Percentiles rank a stretch among this genome's conserved stretches.
phyloP scores from a whole-genome alignment of 2,888 invertebrate genomes.

The Orthonychiurus folsomi region DNA sequence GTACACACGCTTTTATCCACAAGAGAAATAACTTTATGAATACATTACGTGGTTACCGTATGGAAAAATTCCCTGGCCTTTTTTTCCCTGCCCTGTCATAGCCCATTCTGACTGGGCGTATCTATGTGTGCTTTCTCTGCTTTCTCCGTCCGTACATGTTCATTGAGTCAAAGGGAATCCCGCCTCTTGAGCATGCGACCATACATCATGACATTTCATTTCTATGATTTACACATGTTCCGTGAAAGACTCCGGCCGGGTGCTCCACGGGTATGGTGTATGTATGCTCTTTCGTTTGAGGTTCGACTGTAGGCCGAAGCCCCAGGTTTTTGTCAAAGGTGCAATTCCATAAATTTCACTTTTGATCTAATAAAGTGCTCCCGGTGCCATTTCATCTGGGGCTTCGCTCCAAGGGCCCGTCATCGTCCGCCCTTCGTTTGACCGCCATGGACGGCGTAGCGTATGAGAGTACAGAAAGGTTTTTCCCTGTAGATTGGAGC shows the following conservation, averaged over 20 bases:
- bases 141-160: not conserved
- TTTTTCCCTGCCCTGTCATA: no score
- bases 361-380: conserved; percentile 33
- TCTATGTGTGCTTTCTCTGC: not conserved
- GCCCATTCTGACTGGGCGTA: no score
- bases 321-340: conserved; percentile 25
- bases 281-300: not conserved
- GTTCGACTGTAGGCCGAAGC: no score
- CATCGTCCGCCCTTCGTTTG: no score
- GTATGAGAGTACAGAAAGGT: no score
- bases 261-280: not conserved
- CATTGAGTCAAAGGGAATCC: not conserved
- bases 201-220: no score
- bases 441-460: no score
- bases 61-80: no score
- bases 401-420: not conserved
- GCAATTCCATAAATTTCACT: conserved; percentile 33
- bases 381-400: not conserved
- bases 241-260: not conserved
- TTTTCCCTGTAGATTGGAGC: no score
- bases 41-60: no score
- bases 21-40: no score
- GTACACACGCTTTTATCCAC: no score
- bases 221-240: not conserved
- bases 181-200: not conserved